Conservation (phyloP, 2,888 invertebrate genomes). For the Halictus ligatus region DNA sequence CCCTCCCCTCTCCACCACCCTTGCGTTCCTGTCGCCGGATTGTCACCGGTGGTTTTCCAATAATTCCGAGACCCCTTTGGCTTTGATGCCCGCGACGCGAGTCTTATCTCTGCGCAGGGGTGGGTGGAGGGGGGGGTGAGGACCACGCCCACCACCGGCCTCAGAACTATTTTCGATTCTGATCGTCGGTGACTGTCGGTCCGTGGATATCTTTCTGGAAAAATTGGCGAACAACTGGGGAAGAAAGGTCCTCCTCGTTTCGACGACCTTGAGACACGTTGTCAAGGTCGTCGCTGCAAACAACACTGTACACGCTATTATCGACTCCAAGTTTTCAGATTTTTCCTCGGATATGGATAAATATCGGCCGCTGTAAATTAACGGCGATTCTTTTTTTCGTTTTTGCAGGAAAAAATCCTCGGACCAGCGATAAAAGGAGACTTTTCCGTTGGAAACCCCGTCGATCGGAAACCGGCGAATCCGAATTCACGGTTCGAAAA, state of each 20-base stretch:
- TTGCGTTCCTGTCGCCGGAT: conserved; percentile 11
- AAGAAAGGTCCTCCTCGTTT: no score
- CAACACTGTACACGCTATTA: no score
- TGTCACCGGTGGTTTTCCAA: conserved; percentile 39
- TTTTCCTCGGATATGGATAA: no score
- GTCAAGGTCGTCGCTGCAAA: no score
- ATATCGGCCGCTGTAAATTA: no score
- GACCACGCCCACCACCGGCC: not conserved
- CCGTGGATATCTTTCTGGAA: no score
- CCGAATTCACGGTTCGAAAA: not conserved
- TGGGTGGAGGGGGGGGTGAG: no score
- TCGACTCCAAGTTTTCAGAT: no score
- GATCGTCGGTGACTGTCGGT: not conserved
- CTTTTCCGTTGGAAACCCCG: not conserved
- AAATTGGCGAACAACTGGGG: no score
- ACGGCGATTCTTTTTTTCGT: no score
- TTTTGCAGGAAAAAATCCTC: no score
- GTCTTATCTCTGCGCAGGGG: not conserved
- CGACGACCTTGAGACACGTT: not conserved
- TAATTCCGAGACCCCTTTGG: conserved; percentile 28
- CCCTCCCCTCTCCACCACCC: not conserved
- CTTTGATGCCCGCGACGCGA: conserved; percentile 11
- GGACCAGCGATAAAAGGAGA: not conserved
- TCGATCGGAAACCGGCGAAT: not conserved
- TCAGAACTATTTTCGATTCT: not conserved